A percentile compares a stretch with the other conserved stretches of the same genome.
Conservation (phyloP, 1,140 invertebrate genomes). For the Euschistus heros region DNA sequence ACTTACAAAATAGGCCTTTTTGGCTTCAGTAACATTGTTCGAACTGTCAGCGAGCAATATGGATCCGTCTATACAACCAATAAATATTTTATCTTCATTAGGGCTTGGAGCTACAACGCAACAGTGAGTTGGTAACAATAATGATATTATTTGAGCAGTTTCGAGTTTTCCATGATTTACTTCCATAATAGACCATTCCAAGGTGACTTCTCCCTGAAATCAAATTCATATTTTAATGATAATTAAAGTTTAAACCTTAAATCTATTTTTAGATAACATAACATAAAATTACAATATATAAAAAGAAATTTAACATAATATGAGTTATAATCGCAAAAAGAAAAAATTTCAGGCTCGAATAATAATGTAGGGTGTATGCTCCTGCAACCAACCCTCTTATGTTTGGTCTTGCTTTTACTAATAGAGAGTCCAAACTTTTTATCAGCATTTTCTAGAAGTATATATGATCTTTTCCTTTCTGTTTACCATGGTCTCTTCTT, state of each 20-base stretch:
- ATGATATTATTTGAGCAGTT: constrained; percentile 52
- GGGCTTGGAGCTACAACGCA: constrained; percentile 55
- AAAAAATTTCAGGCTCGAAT: too few relatives aligned
- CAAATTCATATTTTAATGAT: constrained; percentile 21
- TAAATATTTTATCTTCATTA: constrained; percentile 55
- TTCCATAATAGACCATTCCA: constrained; percentile 61
- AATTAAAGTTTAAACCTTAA: constrained; percentile 13
- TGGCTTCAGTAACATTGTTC: constrained; percentile 47
- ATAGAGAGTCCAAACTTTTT: too few relatives aligned
- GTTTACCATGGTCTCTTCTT: too few relatives aligned
- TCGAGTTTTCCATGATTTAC: constrained; percentile 55
- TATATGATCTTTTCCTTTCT: too few relatives aligned
- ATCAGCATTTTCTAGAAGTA: too few relatives aligned
- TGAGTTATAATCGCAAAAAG: too few relatives aligned
- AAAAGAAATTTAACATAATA: too few relatives aligned
- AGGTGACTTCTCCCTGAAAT: constrained; percentile 57
- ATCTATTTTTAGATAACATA: not conserved
- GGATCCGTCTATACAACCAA: constrained; percentile 66
- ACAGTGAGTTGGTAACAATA: constrained; percentile 58
- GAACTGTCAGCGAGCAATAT: constrained; percentile 58
- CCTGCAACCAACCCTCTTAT: too few relatives aligned
- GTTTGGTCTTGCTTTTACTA: too few relatives aligned
- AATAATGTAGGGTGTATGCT: too few relatives aligned
- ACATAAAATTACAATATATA: not conserved
- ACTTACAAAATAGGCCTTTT: constrained; percentile 54